Conservation (phyloP, 2,888 invertebrate species). For the Therioaphis trifolii region DNA sequence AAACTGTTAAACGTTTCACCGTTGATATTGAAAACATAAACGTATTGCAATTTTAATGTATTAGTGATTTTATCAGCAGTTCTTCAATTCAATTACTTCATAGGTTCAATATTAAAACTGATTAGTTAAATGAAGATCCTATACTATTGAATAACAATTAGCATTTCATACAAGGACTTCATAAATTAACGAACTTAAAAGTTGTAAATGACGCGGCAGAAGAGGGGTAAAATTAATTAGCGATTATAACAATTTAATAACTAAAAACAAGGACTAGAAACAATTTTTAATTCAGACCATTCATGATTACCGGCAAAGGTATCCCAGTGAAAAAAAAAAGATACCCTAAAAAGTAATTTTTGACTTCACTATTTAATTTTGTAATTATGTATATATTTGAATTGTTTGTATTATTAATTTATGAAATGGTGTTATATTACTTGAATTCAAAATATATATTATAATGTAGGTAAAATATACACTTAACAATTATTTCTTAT, state of each 20-base stretch:
- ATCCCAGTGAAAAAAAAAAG: background rate
- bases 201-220: background rate
- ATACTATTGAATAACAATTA: background rate
- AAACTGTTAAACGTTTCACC: too few species aligned
- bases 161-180: background rate
- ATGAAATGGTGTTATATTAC: too few species aligned
- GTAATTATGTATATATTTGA: too few species aligned
- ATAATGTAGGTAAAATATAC: too few species aligned
- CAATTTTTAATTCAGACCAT: too few species aligned
- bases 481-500: too few species aligned
- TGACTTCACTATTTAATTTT: too few species aligned
- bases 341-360: background rate
- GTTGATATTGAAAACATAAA: too few species aligned
- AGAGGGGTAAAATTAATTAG: background rate
- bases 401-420: too few species aligned
- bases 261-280: too few species aligned
- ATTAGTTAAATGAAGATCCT: background rate
- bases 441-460: too few species aligned
- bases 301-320: background rate
- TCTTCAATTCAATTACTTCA: background rate
- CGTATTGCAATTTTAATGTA: too few species aligned
- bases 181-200: background rate
- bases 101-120: slow-evolving; percentile 16
- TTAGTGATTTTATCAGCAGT: background rate
- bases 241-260: background rate